Percentiles rank a stretch among this genome's conserved stretches.
phyloP scores from a whole-genome alignment of 2,113 vertebrate species.

The Thamnophis sirtalis region DNA sequence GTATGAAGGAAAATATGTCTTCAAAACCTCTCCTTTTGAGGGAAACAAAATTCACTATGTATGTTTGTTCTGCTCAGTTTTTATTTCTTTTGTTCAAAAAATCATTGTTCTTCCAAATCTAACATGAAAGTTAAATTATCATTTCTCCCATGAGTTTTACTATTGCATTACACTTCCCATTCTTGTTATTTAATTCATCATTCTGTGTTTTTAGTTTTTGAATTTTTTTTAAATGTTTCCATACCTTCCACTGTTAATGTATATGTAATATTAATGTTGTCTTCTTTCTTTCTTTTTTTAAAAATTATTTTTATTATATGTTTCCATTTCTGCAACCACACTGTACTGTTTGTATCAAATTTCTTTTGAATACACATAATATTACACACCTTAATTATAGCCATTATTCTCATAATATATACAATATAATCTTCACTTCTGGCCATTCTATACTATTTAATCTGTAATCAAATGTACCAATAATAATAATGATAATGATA shows the following conservation, averaged over 20 bases:
- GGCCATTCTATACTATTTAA: no score
- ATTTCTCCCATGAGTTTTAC: background rate
- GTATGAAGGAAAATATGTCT: background rate
- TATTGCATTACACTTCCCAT: background rate
- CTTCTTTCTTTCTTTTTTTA: no score
- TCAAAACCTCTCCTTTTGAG: background rate
- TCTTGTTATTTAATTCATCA: background rate
- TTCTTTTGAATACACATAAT: no score
- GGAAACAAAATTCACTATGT: background rate
- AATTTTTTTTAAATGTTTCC: background rate
- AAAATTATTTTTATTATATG: no score
- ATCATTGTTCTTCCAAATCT: background rate
- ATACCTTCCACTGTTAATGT: background rate
- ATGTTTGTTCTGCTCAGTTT: background rate
- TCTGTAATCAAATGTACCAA: no score
- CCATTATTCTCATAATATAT: no score
- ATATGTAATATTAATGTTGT: background rate
- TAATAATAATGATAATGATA: no score
- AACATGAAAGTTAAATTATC: background rate
- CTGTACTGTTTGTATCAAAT: no score
- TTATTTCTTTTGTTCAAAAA: background rate
- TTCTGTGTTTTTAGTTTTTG: background rate
- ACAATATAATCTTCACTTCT: no score
- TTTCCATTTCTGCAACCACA: no score
- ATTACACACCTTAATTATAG: no score